phyloP scores from a whole-genome alignment of 2,888 invertebrate genomes.

The Galerucella calmariensis region DNA sequence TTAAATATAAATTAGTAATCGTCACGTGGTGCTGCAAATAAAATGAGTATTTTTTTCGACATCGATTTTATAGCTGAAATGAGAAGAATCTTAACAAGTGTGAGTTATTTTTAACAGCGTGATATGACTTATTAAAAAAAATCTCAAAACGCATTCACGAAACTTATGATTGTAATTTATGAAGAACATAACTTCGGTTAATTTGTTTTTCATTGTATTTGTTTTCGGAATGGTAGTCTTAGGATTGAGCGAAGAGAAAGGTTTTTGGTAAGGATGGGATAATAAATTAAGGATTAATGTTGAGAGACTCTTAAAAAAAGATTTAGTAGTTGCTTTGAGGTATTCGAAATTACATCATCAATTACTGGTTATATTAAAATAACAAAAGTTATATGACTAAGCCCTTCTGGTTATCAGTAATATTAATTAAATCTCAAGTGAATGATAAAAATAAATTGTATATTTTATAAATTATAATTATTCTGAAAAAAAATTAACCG shows the following conservation, averaged over 20 bases:
- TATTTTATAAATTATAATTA: too few relatives aligned
- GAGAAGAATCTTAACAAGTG: constrained; percentile 46
- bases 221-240: constrained; percentile 20
- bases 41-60: constrained; percentile 43
- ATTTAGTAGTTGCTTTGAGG: constrained; percentile 7
- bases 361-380: background rate
- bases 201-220: constrained; percentile 32
- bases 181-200: constrained; percentile 31
- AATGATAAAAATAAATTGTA: too few relatives aligned
- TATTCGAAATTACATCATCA: background rate
- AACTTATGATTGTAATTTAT: constrained; percentile 34
- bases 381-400: background rate
- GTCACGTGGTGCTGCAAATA: constrained; percentile 44
- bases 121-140: constrained; percentile 42
- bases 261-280: constrained; percentile 24
- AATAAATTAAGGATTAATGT: constrained; percentile 8
- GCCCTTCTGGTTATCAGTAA: background rate
- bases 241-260: constrained; percentile 20
- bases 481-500: too few relatives aligned
- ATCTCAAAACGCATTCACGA: constrained; percentile 25
- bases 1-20: constrained; percentile 48
- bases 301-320: background rate
- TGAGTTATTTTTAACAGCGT: constrained; percentile 46
- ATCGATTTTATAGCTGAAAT: constrained; percentile 47
- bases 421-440: too few relatives aligned